These are phyloP conservation scores for Alcis repandata DNA, from an alignment of 2,888 invertebrate genomes.

Conservation along the genomic window DNA sequence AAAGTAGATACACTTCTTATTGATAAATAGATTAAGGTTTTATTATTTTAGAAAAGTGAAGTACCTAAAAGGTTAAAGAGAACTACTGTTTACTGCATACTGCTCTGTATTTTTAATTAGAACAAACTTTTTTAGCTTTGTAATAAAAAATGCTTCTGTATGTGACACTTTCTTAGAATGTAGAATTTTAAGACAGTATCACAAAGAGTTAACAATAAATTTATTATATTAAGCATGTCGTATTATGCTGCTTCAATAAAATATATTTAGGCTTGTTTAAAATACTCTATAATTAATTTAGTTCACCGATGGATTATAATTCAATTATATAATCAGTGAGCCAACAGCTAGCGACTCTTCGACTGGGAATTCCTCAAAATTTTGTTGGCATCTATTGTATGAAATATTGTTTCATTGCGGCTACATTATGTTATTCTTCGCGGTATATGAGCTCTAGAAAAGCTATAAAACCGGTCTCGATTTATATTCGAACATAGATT, in stretches of 20 bases:
- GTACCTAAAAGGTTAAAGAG: too few relatives aligned
- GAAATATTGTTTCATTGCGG: constrained; percentile 36
- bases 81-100: too few relatives aligned
- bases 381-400: constrained; percentile 44
- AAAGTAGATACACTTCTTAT: too few relatives aligned
- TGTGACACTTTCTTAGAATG: background rate
- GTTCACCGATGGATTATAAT: background rate
- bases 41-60: too few relatives aligned
- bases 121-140: background rate
- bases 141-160: background rate
- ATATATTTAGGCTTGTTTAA: background rate
- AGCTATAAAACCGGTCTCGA: constrained; percentile 46
- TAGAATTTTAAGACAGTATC: background rate
- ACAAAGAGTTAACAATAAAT: background rate
- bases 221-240: background rate
- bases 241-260: background rate
- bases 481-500: constrained; percentile 37
- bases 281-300: background rate
- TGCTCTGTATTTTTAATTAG: background rate
- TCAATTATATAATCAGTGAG: background rate
- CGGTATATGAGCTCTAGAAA: constrained; percentile 46
- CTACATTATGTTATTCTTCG: constrained; percentile 49
- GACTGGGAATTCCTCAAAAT: constrained; percentile 28
- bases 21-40: too few relatives aligned
- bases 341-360: constrained; percentile 6